A percentile compares a stretch with the other conserved stretches of the same genome.
These are phyloP conservation scores for Macropis europaea DNA, from an alignment of 2,888 invertebrate species.

Conservation along the genomic window DNA sequence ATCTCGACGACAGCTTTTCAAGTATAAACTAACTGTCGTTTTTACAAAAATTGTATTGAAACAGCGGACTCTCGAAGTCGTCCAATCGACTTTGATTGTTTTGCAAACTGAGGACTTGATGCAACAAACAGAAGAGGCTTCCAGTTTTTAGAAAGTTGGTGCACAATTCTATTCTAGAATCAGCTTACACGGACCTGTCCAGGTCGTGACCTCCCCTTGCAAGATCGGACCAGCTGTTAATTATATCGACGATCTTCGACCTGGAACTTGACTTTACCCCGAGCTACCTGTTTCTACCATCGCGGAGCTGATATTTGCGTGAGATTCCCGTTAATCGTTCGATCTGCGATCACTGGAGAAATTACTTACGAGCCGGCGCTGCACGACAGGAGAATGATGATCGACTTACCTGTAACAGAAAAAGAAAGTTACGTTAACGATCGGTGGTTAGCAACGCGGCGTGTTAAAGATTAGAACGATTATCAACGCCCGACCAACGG, in stretches of 20 bases:
- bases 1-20: too few species aligned
- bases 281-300: not conserved
- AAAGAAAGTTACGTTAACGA: slow-evolving; percentile 1
- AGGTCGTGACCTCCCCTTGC: too few species aligned
- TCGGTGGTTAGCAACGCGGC: not conserved
- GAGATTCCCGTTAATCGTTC: slow-evolving; percentile 5
- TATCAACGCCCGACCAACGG: not conserved
- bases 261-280: slow-evolving; percentile 4
- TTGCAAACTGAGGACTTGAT: too few species aligned
- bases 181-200: too few species aligned
- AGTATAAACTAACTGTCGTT: too few species aligned
- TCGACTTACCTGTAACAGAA: slow-evolving; percentile 60
- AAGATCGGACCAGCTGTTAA: too few species aligned
- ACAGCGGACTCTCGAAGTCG: too few species aligned
- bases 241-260: not conserved
- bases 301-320: not conserved
- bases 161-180: too few species aligned
- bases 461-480: not conserved
- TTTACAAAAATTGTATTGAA: too few species aligned
- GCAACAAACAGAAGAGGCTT: too few species aligned
- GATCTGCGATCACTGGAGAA: slow-evolving; percentile 3
- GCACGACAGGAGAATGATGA: not conserved
- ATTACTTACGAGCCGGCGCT: slow-evolving; percentile 26
- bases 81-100: too few species aligned
- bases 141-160: too few species aligned